These are phyloP conservation scores for Halisarca cf. caerulea DNA, from an alignment of 37 sponge, comb jelly and placozoan genomes.

Conservation along the genomic window DNA sequence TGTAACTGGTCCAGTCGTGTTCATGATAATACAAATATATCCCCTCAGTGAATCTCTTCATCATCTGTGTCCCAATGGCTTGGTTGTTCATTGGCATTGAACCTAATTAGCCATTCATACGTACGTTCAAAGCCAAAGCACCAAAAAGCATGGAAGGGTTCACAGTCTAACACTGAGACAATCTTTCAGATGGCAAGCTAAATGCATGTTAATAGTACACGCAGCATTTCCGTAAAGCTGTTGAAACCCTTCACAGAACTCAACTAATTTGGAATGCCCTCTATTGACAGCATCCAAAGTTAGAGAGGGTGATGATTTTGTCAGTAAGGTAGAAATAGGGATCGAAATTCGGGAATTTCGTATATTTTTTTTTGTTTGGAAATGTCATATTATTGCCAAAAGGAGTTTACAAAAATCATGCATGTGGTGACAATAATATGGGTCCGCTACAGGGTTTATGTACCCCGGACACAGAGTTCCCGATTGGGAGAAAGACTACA, in stretches of 20 bases:
- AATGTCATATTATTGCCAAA: no score
- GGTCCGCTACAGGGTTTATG: no score
- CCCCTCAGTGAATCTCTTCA: slow-evolving; percentile 8
- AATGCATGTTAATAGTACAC: slow-evolving; percentile 52
- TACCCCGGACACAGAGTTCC: no score
- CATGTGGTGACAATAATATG: no score
- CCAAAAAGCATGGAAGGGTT: slow-evolving; percentile 54
- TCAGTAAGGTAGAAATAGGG: no score
- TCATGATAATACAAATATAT: no score
- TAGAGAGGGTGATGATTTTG: background rate
- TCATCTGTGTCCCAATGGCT: slow-evolving; percentile 37
- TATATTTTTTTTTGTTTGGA: no score
- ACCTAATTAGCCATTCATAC: slow-evolving; percentile 55
- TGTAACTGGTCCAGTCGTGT: no score
- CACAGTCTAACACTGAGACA: slow-evolving; percentile 50
- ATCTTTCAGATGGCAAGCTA: slow-evolving; percentile 31
- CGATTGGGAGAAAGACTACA: no score
- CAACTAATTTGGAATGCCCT: slow-evolving; percentile 16
- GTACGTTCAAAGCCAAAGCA: slow-evolving; percentile 49
- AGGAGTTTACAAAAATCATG: no score
- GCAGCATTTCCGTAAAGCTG: slow-evolving; percentile 30
- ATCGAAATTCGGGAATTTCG: no score
- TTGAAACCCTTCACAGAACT: slow-evolving; percentile 33
- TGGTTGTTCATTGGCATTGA: slow-evolving; percentile 48
- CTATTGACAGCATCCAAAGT: background rate